These are phyloP conservation scores for Venustaconcha ellipsiformis DNA, from an alignment of 1,140 invertebrate genomes.

Conservation along the genomic window DNA sequence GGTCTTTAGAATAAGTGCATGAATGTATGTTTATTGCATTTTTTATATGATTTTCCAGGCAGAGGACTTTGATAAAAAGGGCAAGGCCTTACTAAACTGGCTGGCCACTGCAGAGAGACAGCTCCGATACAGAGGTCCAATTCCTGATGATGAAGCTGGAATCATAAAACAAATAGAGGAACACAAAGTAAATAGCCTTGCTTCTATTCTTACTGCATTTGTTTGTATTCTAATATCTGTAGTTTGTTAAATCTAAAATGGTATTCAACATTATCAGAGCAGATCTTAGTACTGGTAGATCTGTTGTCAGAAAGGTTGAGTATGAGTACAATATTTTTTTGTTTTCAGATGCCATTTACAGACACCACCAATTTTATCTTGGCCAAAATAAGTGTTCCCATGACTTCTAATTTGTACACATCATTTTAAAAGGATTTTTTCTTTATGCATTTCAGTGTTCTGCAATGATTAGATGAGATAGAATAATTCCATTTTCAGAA, in stretches of 20 bases:
- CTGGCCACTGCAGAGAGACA: slow-evolving; percentile 95
- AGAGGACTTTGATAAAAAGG: slow-evolving; percentile 92
- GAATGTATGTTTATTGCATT: too few species aligned
- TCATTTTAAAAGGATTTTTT: too few species aligned
- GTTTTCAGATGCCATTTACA: not conserved
- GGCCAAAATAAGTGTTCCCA: too few species aligned
- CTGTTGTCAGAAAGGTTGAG: not conserved
- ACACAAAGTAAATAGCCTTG: slow-evolving; percentile 49
- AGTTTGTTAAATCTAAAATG: not conserved
- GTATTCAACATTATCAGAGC: not conserved
- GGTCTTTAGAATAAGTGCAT: too few species aligned
- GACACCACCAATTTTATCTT: not conserved
- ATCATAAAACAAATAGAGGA: slow-evolving; percentile 69
- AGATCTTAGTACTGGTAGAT: not conserved
- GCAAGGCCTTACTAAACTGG: slow-evolving; percentile 96
- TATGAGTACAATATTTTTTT: not conserved
- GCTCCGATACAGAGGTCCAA: slow-evolving; percentile 83
- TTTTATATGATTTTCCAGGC: slow-evolving; percentile 71
- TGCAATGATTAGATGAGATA: too few species aligned
- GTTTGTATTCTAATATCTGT: slow-evolving; percentile 2
- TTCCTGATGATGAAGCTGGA: slow-evolving; percentile 83
- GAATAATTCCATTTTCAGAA: too few species aligned
- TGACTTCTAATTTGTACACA: too few species aligned
- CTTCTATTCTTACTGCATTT: slow-evolving; percentile 21
- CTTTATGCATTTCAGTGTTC: too few species aligned